Base-by-base conservation (phyloP, 2,888 invertebrate genomes). In the Achlya flavicornis region DNA sequence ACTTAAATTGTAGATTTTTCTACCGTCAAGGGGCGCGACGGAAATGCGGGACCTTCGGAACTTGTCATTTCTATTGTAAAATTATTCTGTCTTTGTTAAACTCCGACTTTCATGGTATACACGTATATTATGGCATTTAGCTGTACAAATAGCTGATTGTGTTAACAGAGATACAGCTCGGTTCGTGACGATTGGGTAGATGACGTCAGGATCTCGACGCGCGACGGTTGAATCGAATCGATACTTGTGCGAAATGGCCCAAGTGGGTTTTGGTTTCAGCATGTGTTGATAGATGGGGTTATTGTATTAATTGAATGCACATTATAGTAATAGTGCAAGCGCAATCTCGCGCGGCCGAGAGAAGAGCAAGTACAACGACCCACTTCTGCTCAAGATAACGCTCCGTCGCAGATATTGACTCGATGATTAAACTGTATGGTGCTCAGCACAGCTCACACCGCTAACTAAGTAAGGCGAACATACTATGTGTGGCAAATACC, bases 291-390 rank as follows among this genome's bases (percentile, higher is more conserved):
- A 53, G 16, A 19, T 53, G 53, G 19, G 53, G 53, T n/a, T 53
- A 53, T 53, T n/a, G 57, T n/a, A 61, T 26, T 61, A 57, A 63
- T 57, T 38, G 35, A 57, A 19, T 32, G 57, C n/a, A 57, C 41
- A 57, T 63, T 32, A 61, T 35, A 53, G 48, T 48, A 33, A 43
- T 14, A 58, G 35, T 43, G 61, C 41, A 46, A 35, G 58, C 61
- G 63, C 64, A 33, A 14, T 35, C 58, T 19, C 66, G 62, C 41
- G 58, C 57, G 62, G 58, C 43, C 66, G 71, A 68, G 70, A 74
- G 78, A 78, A 77, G 80, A 85, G 78, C 83, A 78, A 83, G 85
- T 82, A 79, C 86, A 83, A 80, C 85, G 89, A 88, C 88, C 89
- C 80, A 89, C 79, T 83, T 83, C 75, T 76, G 71, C 64, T 65